Evolutionary conservation across 23 tunicate species (phyloP).

Genomic region (Ciona savignyi): DNA sequence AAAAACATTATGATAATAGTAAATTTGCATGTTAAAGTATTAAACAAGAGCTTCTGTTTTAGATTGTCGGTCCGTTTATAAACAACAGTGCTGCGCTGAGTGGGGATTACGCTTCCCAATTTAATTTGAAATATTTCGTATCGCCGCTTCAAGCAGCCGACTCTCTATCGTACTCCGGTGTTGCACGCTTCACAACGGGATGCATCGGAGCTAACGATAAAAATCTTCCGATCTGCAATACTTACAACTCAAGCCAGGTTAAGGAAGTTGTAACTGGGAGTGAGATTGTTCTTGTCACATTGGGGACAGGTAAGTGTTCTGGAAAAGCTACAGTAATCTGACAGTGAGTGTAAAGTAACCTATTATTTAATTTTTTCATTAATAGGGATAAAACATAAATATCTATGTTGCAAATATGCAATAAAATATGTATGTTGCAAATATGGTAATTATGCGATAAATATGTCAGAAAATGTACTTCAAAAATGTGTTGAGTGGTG

Average conservation of each 20-base stretch:
- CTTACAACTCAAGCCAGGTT: conserved; percentile 17
- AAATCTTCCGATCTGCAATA: conserved; percentile 35
- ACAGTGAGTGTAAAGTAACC: neutral
- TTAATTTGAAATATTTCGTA: conserved; percentile 16
- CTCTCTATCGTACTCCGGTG: neutral
- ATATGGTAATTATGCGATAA: too few species aligned
- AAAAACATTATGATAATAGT: too few species aligned
- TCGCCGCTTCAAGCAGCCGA: conserved; percentile 29
- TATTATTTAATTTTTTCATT: neutral
- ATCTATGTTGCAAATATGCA: too few species aligned
- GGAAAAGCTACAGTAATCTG: too few species aligned
- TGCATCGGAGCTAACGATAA: conserved; percentile 56
- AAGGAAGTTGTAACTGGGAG: conserved; percentile 37
- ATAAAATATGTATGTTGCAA: too few species aligned
- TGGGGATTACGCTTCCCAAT: conserved; percentile 69
- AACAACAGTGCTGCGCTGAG: conserved; percentile 66
- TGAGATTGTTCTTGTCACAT: conserved; percentile 55
- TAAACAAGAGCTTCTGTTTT: too few species aligned
- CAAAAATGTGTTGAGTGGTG: too few species aligned
- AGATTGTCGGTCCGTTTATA: conserved; percentile 85
- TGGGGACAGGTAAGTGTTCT: conserved; percentile 91
- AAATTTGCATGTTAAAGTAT: too few species aligned
- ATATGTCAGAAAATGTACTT: too few species aligned
- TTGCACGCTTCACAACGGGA: conserved; percentile 17
- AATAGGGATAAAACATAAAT: too few species aligned